phyloP scores from a whole-genome alignment of 2,888 invertebrate species.

The Miltochrista miniata region DNA sequence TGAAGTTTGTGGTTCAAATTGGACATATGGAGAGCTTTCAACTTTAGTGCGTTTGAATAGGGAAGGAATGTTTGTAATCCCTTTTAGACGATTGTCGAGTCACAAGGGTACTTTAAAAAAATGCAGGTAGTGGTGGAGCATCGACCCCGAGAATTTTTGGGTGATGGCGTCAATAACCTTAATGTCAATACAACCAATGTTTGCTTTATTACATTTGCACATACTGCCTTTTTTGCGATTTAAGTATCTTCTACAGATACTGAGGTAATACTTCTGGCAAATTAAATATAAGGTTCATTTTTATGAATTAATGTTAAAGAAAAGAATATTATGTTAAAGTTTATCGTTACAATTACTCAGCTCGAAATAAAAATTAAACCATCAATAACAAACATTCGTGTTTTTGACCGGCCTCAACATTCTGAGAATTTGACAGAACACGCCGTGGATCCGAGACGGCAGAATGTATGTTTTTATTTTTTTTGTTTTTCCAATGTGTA shows the following conservation, averaged over 20 bases:
- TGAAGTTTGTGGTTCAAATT: not conserved
- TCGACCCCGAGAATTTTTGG: constrained; percentile 72
- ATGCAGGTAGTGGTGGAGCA: constrained; percentile 79
- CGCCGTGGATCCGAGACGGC: constrained; percentile 56
- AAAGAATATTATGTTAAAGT: too few species aligned
- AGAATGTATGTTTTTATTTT: constrained; percentile 72
- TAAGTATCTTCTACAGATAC: too few species aligned
- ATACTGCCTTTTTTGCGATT: constrained; percentile 6
- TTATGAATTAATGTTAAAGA: too few species aligned
- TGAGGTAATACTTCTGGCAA: too few species aligned
- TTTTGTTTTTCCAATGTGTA: constrained; percentile 70
- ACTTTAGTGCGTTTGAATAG: not conserved
- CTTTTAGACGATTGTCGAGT: constrained; percentile 61
- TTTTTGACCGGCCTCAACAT: constrained; percentile 53
- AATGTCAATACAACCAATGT: constrained; percentile 56
- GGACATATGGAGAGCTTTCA: not conserved
- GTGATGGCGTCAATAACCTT: constrained; percentile 67
- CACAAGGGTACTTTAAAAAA: constrained; percentile 74
- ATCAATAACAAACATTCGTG: constrained; percentile 42
- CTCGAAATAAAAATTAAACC: too few species aligned
- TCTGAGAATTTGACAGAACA: constrained; percentile 55
- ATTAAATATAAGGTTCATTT: too few species aligned
- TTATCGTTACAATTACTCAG: too few species aligned
- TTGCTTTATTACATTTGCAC: constrained; percentile 24
- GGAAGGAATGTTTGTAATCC: constrained; percentile 48